Evolutionary conservation across 2,888 invertebrate species (phyloP), one percentile per base, ranked within the genome.

Genomic region (Mycalesis mineus): DNA sequence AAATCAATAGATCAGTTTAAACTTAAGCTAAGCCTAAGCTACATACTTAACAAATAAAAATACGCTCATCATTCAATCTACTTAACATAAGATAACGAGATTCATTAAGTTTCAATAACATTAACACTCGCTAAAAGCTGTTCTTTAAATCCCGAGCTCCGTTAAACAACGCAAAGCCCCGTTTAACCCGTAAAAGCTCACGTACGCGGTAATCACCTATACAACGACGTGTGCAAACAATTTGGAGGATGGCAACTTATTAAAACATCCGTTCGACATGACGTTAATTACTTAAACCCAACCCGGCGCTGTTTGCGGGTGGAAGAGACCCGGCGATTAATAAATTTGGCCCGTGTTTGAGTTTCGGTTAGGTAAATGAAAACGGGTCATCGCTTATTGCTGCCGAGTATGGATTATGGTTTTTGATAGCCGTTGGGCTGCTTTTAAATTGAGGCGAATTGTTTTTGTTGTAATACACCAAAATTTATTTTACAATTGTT

Each of bases 281-380:
- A 72, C 69, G 71, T 73, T 75, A 73, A 75, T 75, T 75, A 73
- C 73, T 73, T 71, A 71, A 73, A 68, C 73, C 67, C 63, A 72
- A 68, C 72, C 70, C 64, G 52, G 56, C 55, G 37, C 47, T 72
- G 73, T 73, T 74, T 72, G 71, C 68, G 67, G 67, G 59, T 53
- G 60, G 47, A 33, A 47, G 58, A 54, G 64, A 61, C 60, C 66
- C 63, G 67, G 58, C 67, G 65, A 67, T 69, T 68, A 68, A 73
- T 73, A 72, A 72, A 72, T 71, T 68, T 66, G 61, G 59, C 60
- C 70, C 66, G 64, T 75, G 74, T 75, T 74, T 74, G 74, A 73
- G 67, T 73, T 70, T 65, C 57, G 63, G 63, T 57, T 58, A 62
- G 64, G 64, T 64, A 64, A 65, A 63, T 63, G 65, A 55, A 62